Conservation (phyloP, 2,888 invertebrate species). For the Pandemis cinnamomeana region DNA sequence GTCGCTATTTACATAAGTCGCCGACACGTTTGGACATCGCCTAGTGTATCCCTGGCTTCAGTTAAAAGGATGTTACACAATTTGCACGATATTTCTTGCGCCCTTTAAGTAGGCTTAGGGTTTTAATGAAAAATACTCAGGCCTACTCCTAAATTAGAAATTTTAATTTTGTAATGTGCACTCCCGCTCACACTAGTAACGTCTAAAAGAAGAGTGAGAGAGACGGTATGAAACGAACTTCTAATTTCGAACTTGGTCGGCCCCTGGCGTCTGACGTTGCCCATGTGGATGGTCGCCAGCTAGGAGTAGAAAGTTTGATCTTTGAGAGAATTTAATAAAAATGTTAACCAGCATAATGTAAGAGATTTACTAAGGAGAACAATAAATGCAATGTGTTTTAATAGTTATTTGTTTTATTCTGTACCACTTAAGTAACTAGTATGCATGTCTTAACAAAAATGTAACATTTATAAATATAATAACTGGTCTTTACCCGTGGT, state of each 20-base stretch:
- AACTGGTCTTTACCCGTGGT: too few species aligned
- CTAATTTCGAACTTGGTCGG: background rate
- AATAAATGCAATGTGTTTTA: slow-evolving; percentile 75
- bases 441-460: background rate
- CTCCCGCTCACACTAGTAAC: too few species aligned
- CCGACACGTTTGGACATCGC: too few species aligned
- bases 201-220: too few species aligned
- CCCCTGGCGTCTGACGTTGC: background rate
- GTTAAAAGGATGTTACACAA: too few species aligned
- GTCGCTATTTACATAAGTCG: too few species aligned
- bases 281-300: slow-evolving; percentile 1
- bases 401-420: slow-evolving; percentile 61
- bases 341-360: slow-evolving; percentile 76
- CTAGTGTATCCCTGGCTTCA: too few species aligned
- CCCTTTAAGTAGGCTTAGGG: too few species aligned
- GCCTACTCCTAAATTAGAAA: too few species aligned
- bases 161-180: too few species aligned
- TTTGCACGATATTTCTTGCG: too few species aligned
- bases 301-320: slow-evolving; percentile 21
- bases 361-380: slow-evolving; percentile 72
- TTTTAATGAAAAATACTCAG: too few species aligned
- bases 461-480: background rate
- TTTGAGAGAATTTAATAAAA: slow-evolving; percentile 45
- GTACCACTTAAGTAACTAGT: slow-evolving; percentile 1
- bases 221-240: background rate